phyloP scores from a whole-genome alignment of 2,797 vertebrate genomes.

The Alca torda region DNA sequence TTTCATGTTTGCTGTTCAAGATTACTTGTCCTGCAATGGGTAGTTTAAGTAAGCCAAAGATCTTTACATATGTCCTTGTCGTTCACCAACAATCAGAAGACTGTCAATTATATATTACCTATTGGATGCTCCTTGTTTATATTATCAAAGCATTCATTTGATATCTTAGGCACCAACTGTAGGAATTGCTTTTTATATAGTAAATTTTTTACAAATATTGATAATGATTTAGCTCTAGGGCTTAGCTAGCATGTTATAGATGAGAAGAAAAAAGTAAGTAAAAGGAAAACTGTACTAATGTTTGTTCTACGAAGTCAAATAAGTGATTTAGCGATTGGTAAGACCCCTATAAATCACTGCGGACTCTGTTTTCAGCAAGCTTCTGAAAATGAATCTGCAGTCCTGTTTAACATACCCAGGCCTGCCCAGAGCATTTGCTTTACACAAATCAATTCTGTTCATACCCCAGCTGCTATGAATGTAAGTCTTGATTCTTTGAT shows the following conservation, averaged over 20 bases:
- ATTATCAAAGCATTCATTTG: background rate
- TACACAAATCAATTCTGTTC: background rate
- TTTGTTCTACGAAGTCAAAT: constrained; percentile 20
- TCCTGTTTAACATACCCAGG: background rate
- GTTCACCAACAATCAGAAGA: background rate
- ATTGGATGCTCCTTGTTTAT: background rate
- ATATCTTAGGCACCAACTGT: background rate
- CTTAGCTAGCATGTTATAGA: background rate
- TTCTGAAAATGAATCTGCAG: background rate
- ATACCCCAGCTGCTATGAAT: background rate
- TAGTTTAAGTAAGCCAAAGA: background rate
- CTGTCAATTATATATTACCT: background rate
- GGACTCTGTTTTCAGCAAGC: background rate
- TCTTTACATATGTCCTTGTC: background rate
- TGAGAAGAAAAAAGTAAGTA: background rate
- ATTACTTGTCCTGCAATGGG: background rate
- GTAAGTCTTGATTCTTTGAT: background rate
- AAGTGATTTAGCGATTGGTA: background rate
- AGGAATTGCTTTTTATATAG: background rate
- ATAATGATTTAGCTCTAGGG: background rate
- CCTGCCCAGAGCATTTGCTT: background rate
- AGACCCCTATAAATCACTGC: background rate
- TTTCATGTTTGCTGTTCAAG: background rate
- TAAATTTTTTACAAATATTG: background rate
- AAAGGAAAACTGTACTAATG: background rate